Base-by-base conservation (phyloP, 2,888 invertebrate species). In the Eristalinus aeneus region DNA sequence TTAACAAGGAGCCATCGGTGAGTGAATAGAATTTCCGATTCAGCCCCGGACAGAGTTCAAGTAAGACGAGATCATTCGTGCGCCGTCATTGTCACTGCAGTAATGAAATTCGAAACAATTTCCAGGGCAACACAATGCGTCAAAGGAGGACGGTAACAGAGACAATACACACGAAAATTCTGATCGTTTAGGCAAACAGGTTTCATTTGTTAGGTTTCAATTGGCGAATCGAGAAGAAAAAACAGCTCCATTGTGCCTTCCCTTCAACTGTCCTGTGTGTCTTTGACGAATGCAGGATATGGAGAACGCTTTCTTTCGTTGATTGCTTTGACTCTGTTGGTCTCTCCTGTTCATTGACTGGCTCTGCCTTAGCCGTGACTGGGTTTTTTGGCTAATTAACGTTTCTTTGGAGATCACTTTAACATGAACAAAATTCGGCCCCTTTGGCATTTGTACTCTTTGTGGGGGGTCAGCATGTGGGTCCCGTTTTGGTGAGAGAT, bases 1-100 rank as follows among this genome's bases (percentile, higher is more conserved):
- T 72, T 67, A 77, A 77, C 67, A 82, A 77, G 64, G 27, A 36
- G 60, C 34, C 31, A 75, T 68, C 39, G 60, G 69, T 63, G 73
- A 73, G 63, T 39, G 78, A 77, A 77, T 68, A 68, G 39, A 34
- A 27, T 46, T 22, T 32, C 36, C 32, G 16, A 53, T 56, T 36
- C 2, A 3, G 16, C 5, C 23, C 39, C 46, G 16, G 16, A 16
- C 8, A n/a, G 8, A 8, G 46, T 4, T 16, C 46, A 46, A 46
- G 58, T 31, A 65, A 74, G 27, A 12, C 20, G 60, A 63, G 68
- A 75, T 81, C 67, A 67, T 73, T 54, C 36, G 79, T 73, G 12
- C 11, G 11, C 23, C 54, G 36, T 56, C 60, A 81, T 81, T 81
- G 80, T 74, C 69, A 64, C 69, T 58, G 12, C 61, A 64, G 65